phyloP scores from a whole-genome alignment of 2,113 vertebrate species.

The Tachysurus vachellii region DNA sequence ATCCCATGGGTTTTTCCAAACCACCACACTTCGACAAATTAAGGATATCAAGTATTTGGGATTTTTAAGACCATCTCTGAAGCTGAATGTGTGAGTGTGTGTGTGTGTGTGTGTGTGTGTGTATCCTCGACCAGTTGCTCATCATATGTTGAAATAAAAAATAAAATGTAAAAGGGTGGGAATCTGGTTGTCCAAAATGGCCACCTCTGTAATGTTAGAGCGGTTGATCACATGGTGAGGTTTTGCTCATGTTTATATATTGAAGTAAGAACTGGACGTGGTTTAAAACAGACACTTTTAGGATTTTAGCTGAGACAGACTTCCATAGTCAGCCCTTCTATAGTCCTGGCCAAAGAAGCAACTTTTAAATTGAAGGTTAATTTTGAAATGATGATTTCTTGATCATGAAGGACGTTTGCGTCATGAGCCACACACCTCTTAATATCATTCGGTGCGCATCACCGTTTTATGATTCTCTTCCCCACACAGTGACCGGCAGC shows the following conservation, averaged over 20 bases:
- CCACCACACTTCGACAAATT: neutral
- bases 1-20: neutral
- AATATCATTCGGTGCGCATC: neutral
- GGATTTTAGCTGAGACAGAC: neutral
- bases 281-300: neutral
- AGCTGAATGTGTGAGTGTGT: too few relatives aligned
- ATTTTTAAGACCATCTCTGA: neutral
- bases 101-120: neutral
- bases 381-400: neutral
- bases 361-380: neutral
- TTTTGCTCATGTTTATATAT: neutral
- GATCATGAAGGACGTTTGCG: neutral
- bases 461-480: neutral
- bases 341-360: neutral
- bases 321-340: neutral
- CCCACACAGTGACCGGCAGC: slow-evolving; percentile 83
- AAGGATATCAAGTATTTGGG: too few relatives aligned
- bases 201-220: neutral
- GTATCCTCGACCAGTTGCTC: neutral
- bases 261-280: neutral
- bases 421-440: neutral
- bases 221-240: neutral
- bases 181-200: neutral
- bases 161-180: neutral
- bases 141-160: neutral